Percentiles rank a stretch among this genome's conserved stretches.
Evolutionary conservation across 2,888 invertebrate species (phyloP).

Genomic region (Chloroclystis v-ata): DNA sequence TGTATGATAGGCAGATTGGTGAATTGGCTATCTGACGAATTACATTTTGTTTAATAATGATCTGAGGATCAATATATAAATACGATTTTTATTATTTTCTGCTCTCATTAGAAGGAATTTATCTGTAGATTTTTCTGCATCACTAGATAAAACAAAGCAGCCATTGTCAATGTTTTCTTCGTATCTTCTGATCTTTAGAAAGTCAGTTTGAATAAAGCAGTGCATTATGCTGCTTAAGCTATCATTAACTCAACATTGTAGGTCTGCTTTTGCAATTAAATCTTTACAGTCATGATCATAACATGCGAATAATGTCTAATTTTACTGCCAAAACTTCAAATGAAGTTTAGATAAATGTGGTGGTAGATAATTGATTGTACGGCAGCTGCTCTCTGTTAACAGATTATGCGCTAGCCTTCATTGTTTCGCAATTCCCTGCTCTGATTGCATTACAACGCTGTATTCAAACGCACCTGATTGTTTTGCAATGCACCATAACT

Average conservation of each 20-base stretch:
- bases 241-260: slow-evolving; percentile 15
- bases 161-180: slow-evolving; percentile 30
- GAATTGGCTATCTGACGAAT: too few species aligned
- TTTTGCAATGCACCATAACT: slow-evolving; percentile 53
- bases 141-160: slow-evolving; percentile 27
- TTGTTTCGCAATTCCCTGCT: slow-evolving; percentile 74
- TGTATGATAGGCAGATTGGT: too few species aligned
- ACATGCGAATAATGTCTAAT: slow-evolving; percentile 4
- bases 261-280: slow-evolving; percentile 12
- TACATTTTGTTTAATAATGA: neutral
- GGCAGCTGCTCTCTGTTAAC: slow-evolving; percentile 53
- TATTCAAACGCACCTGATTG: slow-evolving; percentile 43
- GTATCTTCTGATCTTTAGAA: slow-evolving; percentile 29
- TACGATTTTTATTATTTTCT: neutral
- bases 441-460: slow-evolving; percentile 72
- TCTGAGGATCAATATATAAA: too few species aligned
- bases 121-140: slow-evolving; percentile 18
- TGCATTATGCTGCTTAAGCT: slow-evolving; percentile 19
- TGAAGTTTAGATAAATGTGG: slow-evolving; percentile 13
- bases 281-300: slow-evolving; percentile 12
- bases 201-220: slow-evolving; percentile 21
- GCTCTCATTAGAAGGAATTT: neutral
- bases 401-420: slow-evolving; percentile 62
- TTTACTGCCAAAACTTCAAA: slow-evolving; percentile 11
- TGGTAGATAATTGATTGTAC: slow-evolving; percentile 40